phyloP scores from a whole-genome alignment of 1,140 invertebrate genomes.

The Melipona quadrifasciata region DNA sequence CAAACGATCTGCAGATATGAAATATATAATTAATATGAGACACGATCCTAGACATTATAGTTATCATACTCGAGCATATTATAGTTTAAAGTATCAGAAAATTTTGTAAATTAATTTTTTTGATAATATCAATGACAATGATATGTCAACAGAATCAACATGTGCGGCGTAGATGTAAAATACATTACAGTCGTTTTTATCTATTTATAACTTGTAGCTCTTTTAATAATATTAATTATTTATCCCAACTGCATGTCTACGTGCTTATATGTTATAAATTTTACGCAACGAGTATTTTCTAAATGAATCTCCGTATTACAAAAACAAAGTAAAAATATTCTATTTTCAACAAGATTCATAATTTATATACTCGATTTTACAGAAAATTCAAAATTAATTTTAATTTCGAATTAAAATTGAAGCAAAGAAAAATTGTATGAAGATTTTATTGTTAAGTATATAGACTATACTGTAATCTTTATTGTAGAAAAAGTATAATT shows the following conservation, averaged over 20 bases:
- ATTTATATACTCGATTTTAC: not conserved
- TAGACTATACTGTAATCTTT: not conserved
- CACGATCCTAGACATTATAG: slow-evolving; percentile 76
- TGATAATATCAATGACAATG: not conserved
- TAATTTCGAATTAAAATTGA: not conserved
- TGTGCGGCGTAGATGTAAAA: not conserved
- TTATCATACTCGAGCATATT: slow-evolving; percentile 80
- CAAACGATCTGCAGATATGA: slow-evolving; percentile 77
- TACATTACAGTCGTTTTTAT: not conserved
- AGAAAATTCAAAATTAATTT: not conserved
- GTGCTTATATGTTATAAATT: not conserved
- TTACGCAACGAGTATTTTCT: too few relatives aligned
- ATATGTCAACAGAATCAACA: not conserved
- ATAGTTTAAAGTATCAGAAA: slow-evolving; percentile 79
- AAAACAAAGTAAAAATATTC: not conserved
- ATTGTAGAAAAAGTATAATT: not conserved
- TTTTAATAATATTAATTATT: not conserved
- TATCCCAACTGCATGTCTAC: not conserved
- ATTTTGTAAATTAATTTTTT: slow-evolving; percentile 70
- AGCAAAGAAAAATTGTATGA: not conserved
- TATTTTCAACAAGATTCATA: not conserved
- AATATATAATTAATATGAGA: slow-evolving; percentile 75
- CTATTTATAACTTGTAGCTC: not conserved
- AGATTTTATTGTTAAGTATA: not conserved
- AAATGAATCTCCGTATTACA: not conserved